Evolutionary conservation across 2,888 invertebrate genomes (phyloP), one percentile per base, ranked within the genome.

Genomic region (Lasioglossum marginatum): DNA sequence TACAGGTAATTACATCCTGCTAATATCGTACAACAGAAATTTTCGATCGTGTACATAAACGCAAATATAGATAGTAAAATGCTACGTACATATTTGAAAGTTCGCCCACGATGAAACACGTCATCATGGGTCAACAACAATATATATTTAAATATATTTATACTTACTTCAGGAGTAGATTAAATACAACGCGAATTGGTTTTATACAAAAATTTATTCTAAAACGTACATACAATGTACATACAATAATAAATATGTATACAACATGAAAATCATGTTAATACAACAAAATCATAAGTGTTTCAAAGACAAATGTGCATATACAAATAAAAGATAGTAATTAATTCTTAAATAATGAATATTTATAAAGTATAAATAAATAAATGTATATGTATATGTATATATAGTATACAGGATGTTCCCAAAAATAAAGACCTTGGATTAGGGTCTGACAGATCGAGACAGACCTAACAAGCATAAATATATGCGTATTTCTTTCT

Each of bases 131-230:
- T 2, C 10, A 48, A 31, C 16, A 12, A 27, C 19, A 40, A 70
- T 68, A 23, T 4, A 70, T 37, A 40, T 34, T n/a, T 57, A 52
- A 43, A 19, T 45, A 8, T 45, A 16, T 14, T 45, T 31, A 43
- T 37, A 23, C 2, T 8, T 27, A 34, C 4, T 34, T 45, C 19
- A 37, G 14, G 27, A 40, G 2, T 27, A 34, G 12, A 14, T 16
- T 45, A 0, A 45, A 73, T 57, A 10, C 37, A 37, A 31, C 6
- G 1, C 0, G 0, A 23, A 31, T 37, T 37, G 3, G 19, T 88
- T 89, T 81, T 87, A 74, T 90, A 90, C 5, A 85, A 90, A 90
- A 90, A 63, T 90, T 89, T 90, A 90, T 88, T 90, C 77, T 83
- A 82, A 77, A 73, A 79, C 85, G 77, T 89, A 89, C 89, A 82